Evolutionary conservation across 23 tunicate genomes (phyloP), one percentile per base, ranked within the genome.

Genomic region (Styela clava): DNA sequence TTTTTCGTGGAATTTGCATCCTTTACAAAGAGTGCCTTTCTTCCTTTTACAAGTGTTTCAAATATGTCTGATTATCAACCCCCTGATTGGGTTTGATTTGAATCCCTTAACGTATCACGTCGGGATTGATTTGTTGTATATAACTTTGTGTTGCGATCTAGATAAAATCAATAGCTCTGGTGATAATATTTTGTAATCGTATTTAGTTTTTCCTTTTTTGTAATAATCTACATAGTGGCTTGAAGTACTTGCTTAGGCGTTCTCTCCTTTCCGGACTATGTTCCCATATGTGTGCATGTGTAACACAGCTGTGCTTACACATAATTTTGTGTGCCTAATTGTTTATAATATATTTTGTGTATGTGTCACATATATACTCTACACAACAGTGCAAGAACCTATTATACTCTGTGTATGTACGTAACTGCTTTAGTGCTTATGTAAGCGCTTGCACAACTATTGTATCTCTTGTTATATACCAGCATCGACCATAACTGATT

Each of bases 21-120:
- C 56, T 44, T 44, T 44, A 44, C 56, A 44, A 44, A 28, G 77
- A 76, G 81, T 76, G 81, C 81, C 81, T 76, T 76, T 76, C 37
- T 72, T 52, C 34, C 29, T 28, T 76, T 44, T n/a, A 24, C 63
- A 24, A 26, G 81, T 76, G 81, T 76, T 76, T 76, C 81, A 26
- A 76, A n/a, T n/a, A 76, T 76, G 81, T 76, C 81, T 76, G 81
- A 76, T 44, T 33, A 71, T 68, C 16, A 44, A 24, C 19, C 31
- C 26, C 31, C 67, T 76, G 81, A 44, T 44, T 76, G 64, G 52
- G 34, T 24, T 44, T 44, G 56, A 44, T 44, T 44, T 44, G 56
- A 44, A 44, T 44, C 9, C 56, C 7, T 44, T 44, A 44, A 44
- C 12, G 56, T n/a, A n/a, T n/a, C n/a, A n/a, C n/a, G n/a, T n/a